These are phyloP conservation scores for Periophthalmodon schlosseri DNA, from an alignment of 2,113 vertebrate species.

Conservation along the genomic window DNA sequence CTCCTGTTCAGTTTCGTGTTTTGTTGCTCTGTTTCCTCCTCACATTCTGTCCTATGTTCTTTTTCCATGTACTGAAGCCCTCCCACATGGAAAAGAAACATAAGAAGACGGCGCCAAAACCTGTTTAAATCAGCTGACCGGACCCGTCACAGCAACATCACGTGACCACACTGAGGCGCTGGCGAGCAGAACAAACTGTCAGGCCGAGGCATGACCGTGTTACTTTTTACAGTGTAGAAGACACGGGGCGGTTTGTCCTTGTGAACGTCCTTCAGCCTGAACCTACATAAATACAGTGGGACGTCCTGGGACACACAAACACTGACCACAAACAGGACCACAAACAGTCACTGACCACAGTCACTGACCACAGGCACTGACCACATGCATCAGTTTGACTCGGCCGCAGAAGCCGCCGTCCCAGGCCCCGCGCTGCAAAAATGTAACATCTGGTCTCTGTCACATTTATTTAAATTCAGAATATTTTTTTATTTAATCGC, in stretches of 20 bases:
- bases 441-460: not conserved
- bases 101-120: too few relatives aligned
- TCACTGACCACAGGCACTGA: conserved; percentile 22
- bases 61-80: too few relatives aligned
- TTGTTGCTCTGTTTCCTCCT: too few relatives aligned
- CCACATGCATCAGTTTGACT: conserved; percentile 51
- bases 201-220: too few relatives aligned
- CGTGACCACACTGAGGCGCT: too few relatives aligned
- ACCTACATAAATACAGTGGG: conserved; percentile 32
- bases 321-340: not conserved
- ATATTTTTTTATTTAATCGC: too few relatives aligned
- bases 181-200: too few relatives aligned
- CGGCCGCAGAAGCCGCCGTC: conserved; percentile 53
- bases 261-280: conserved; percentile 56
- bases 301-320: conserved; percentile 35
- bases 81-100: too few relatives aligned
- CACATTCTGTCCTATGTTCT: too few relatives aligned
- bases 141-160: too few relatives aligned
- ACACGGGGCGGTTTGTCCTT: conserved; percentile 49
- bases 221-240: not conserved
- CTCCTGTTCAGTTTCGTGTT: too few relatives aligned
- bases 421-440: not conserved
- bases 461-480: not conserved
- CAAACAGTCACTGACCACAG: not conserved
- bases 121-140: too few relatives aligned